Percentiles rank a stretch among this genome's conserved stretches.
Evolutionary conservation across 2,888 invertebrate species (phyloP).

Genomic region (Thecophora atra): DNA sequence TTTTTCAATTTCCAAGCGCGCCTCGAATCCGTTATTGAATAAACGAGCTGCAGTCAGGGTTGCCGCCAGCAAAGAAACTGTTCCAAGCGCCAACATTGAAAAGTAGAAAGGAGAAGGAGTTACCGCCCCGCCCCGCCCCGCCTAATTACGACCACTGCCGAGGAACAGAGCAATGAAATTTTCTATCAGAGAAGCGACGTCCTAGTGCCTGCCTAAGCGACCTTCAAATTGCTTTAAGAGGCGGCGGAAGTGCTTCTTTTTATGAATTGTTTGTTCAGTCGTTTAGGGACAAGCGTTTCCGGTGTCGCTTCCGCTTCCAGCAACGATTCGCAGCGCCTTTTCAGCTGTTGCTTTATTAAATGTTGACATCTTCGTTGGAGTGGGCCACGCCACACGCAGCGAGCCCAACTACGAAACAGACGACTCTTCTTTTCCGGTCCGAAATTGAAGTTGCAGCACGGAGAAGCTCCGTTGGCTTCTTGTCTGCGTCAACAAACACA

Average conservation of each 20-base stretch:
- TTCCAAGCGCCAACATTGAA: no score
- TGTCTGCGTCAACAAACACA: no score
- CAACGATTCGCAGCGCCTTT: not conserved
- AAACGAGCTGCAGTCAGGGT: no score
- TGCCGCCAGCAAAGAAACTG: no score
- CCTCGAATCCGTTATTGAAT: no score
- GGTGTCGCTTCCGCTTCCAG: constrained; percentile 20
- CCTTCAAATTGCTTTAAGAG: constrained; percentile 24
- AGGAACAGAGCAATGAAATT: not conserved
- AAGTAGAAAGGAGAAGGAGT: no score
- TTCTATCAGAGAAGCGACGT: not conserved
- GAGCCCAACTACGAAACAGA: not conserved
- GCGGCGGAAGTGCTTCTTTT: constrained; percentile 29
- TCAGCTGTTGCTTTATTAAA: not conserved
- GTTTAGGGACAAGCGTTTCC: constrained; percentile 31
- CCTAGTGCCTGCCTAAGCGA: not conserved
- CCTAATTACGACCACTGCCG: no score
- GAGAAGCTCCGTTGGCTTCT: not conserved
- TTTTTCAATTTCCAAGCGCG: no score
- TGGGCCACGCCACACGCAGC: not conserved
- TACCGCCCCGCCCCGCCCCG: no score
- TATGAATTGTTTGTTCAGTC: constrained; percentile 34
- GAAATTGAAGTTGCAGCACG: not conserved
- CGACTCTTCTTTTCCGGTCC: not conserved
- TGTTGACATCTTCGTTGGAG: not conserved